Conservation (phyloP, 2,113 vertebrate species). For the Phalacrocorax pelagicus region DNA sequence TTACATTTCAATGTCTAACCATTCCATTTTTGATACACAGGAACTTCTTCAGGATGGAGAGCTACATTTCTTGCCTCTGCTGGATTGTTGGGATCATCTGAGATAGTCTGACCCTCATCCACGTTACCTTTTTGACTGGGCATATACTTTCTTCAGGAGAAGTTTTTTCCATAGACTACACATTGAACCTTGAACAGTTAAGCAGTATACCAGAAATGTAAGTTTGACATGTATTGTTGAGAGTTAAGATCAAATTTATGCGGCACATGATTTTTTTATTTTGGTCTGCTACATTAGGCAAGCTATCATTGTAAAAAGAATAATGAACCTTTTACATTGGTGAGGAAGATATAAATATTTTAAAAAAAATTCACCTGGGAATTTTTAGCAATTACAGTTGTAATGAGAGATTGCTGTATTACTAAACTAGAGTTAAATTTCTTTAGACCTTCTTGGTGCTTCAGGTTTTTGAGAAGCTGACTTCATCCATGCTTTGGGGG, state of each 20-base stretch:
- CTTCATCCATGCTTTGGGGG: background rate
- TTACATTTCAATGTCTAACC: background rate
- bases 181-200: background rate
- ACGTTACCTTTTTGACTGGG: background rate
- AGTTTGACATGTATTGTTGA: background rate
- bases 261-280: background rate
- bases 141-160: background rate
- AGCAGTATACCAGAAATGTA: background rate
- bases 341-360: background rate
- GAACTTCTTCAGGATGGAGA: slow-evolving; percentile 7
- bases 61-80: background rate
- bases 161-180: background rate
- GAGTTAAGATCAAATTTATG: background rate
- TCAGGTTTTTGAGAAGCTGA: background rate
- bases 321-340: background rate
- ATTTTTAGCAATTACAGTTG: background rate
- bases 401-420: rapidly evolving
- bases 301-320: background rate
- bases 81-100: slow-evolving; percentile 7
- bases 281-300: background rate
- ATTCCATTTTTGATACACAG: background rate
- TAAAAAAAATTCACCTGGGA: background rate
- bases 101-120: background rate
- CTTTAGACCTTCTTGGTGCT: background rate
- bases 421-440: background rate